These are phyloP conservation scores for Lasioglossum morio DNA, from an alignment of 2,888 invertebrate genomes.

Conservation along the genomic window DNA sequence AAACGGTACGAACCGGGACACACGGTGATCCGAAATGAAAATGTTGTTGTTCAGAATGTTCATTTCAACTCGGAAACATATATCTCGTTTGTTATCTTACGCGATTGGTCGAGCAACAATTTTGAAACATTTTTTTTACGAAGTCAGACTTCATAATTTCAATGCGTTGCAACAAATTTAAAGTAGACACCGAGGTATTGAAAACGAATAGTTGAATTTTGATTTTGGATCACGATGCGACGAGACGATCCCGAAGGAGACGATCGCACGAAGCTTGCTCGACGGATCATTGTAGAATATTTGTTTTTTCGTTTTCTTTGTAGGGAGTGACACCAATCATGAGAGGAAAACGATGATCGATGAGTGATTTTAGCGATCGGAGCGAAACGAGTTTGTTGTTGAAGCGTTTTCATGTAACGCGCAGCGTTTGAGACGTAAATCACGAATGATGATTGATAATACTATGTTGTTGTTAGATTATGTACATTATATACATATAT, in stretches of 20 bases:
- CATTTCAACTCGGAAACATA: not conserved
- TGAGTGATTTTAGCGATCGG: constrained; percentile 67
- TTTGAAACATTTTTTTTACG: not conserved
- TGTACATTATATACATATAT: constrained; percentile 77
- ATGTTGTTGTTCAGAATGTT: not conserved
- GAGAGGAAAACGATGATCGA: constrained; percentile 11
- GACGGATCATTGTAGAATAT: constrained; percentile 53
- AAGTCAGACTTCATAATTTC: no score
- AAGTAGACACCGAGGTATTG: no score
- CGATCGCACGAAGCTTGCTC: constrained; percentile 79
- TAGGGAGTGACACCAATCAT: constrained; percentile 25
- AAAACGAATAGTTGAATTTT: not conserved
- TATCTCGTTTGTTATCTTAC: not conserved
- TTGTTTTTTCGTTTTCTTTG: not conserved
- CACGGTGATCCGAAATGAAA: not conserved
- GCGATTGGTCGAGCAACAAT: not conserved
- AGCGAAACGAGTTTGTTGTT: constrained; percentile 81
- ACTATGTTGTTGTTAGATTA: constrained; percentile 84
- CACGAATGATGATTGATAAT: constrained; percentile 80
- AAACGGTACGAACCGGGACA: constrained; percentile 9
- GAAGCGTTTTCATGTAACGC: constrained; percentile 77
- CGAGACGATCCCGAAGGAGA: not conserved
- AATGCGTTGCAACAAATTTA: not conserved
- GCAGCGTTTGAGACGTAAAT: constrained; percentile 73
- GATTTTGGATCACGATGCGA: not conserved